These are phyloP conservation scores for Tetragonula clypearis DNA, from an alignment of 1,140 invertebrate species.

Conservation along the genomic window DNA sequence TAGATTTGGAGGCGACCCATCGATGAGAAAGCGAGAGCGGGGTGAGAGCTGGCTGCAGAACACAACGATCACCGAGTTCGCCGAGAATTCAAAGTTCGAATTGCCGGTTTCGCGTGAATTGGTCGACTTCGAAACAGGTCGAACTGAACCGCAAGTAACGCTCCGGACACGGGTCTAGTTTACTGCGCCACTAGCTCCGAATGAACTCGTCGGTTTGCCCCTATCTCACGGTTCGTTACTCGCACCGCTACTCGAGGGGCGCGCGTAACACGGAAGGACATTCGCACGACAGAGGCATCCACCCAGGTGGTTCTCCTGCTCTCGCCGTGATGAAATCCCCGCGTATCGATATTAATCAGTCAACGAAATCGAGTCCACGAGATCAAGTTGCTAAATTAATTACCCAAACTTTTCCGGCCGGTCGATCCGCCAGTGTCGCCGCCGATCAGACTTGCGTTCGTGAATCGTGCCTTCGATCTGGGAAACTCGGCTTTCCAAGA, in stretches of 20 bases:
- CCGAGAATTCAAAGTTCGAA: background rate
- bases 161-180: constrained; percentile 29
- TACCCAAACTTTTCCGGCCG: background rate
- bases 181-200: constrained; percentile 43
- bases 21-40: no score
- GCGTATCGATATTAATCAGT: constrained; percentile 20
- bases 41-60: background rate
- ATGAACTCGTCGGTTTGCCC: constrained; percentile 35
- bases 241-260: background rate
- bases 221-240: constrained; percentile 40
- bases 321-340: constrained; percentile 21
- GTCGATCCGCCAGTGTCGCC: no score
- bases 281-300: background rate
- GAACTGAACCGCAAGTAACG: constrained; percentile 26
- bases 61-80: background rate
- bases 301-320: background rate
- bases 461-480: background rate
- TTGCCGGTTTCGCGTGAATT: constrained; percentile 2
- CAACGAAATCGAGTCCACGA: background rate
- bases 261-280: background rate
- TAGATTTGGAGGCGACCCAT: no score
- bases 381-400: background rate
- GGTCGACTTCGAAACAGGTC: background rate
- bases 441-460: no score
- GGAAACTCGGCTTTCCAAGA: no score